These are phyloP conservation scores for Trogon melanurus DNA, from an alignment of 2,113 vertebrate genomes.

Conservation along the genomic window DNA sequence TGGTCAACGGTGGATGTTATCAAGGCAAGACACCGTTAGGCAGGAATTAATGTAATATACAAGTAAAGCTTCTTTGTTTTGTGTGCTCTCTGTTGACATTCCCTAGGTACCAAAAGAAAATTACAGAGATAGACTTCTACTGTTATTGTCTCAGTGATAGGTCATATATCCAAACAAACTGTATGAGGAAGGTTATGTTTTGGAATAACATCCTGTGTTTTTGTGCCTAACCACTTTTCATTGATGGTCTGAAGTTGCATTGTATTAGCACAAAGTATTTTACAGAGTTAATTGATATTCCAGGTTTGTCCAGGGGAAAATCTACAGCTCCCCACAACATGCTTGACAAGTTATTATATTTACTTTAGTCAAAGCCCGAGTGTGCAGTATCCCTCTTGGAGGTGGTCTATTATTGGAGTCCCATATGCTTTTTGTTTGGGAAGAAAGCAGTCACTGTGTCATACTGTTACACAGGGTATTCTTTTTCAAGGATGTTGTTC, in stretches of 20 bases:
- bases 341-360: constrained; percentile 93
- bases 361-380: constrained; percentile 86
- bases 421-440: constrained; percentile 94
- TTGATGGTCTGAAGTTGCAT: constrained; percentile 84
- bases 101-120: constrained; percentile 68
- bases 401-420: constrained; percentile 88
- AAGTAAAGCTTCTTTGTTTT: constrained; percentile 60
- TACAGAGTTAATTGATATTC: constrained; percentile 95
- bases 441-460: constrained; percentile 95
- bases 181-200: constrained; percentile 81
- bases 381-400: constrained; percentile 86
- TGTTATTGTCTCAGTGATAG: constrained; percentile 82
- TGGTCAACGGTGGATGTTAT: not conserved
- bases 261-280: constrained; percentile 80
- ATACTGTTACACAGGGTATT: constrained; percentile 97
- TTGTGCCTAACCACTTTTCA: constrained; percentile 83
- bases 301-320: constrained; percentile 92
- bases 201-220: constrained; percentile 95
- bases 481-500: constrained; percentile 98
- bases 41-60: constrained; percentile 24
- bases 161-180: constrained; percentile 89
- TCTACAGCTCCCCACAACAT: constrained; percentile 90
- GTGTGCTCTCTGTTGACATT: constrained; percentile 54
- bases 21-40: constrained; percentile 7
- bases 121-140: constrained; percentile 59